Conservation (phyloP, 2,797 vertebrate genomes). For the Acanthurus lineatus region DNA sequence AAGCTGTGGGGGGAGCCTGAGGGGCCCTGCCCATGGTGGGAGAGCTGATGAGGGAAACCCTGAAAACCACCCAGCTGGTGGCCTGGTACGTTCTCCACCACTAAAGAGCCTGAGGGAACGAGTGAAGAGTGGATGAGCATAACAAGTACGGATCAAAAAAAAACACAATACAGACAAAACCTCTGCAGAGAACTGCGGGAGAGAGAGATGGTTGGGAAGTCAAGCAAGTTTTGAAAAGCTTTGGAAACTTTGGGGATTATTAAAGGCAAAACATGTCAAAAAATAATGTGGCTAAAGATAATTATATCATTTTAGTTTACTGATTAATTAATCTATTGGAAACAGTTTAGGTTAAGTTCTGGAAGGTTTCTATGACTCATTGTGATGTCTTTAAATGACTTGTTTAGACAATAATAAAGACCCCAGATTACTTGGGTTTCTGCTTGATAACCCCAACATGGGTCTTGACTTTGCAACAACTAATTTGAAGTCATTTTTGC, state of each 20-base stretch:
- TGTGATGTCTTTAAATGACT: neutral
- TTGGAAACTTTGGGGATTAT: neutral
- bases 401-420: neutral
- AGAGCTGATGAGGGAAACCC: constrained; percentile 68
- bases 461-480: neutral
- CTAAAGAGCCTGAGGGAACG: constrained; percentile 76
- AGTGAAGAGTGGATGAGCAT: constrained; percentile 47
- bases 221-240: neutral
- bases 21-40: constrained; percentile 52
- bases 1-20: constrained; percentile 64
- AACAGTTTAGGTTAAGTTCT: neutral
- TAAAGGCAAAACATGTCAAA: neutral
- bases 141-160: constrained; percentile 42
- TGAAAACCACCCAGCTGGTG: constrained; percentile 70
- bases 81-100: constrained; percentile 74
- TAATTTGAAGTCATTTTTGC: neutral
- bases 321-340: neutral
- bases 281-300: neutral
- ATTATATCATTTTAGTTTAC: neutral
- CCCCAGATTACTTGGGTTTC: neutral
- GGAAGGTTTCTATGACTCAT: neutral
- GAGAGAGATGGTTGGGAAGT: neutral
- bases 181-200: constrained; percentile 13
- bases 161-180: constrained; percentile 22
- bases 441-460: neutral